These are phyloP conservation scores for Marisa cornuarietis DNA, from an alignment of 1,140 invertebrate species.

Conservation along the genomic window DNA sequence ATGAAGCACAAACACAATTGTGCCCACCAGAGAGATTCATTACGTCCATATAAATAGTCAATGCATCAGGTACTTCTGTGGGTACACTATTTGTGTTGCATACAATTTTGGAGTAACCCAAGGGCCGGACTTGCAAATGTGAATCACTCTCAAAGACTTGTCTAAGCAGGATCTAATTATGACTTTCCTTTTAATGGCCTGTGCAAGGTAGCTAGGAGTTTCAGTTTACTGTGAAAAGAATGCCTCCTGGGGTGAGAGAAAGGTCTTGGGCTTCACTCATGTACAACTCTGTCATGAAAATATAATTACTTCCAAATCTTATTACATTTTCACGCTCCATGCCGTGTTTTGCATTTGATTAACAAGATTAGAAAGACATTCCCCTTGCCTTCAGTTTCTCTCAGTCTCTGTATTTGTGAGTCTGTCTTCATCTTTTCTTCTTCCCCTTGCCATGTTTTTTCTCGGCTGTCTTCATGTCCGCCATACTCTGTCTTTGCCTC, in stretches of 20 bases:
- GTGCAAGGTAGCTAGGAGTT: neutral
- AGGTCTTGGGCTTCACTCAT: too few species aligned
- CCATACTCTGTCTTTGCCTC: neutral
- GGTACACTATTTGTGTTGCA: too few species aligned
- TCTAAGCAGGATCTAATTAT: too few species aligned
- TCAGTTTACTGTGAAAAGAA: neutral
- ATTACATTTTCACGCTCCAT: neutral
- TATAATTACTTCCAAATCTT: neutral
- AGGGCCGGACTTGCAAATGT: too few species aligned
- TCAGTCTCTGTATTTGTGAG: neutral
- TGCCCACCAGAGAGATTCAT: too few species aligned
- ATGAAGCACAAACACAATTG: too few species aligned
- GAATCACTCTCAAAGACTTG: too few species aligned
- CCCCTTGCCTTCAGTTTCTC: neutral
- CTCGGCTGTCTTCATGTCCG: too few species aligned
- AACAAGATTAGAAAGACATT: constrained; percentile 3
- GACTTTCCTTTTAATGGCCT: neutral
- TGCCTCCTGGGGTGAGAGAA: neutral
- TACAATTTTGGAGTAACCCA: too few species aligned
- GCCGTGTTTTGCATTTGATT: neutral
- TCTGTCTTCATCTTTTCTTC: neutral
- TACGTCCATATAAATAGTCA: too few species aligned
- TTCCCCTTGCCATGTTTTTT: neutral
- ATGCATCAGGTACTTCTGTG: too few species aligned
- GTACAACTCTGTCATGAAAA: constrained; percentile 1